A percentile compares a stretch with the other conserved stretches of the same genome.
Conservation (phyloP, 1,140 invertebrate genomes). For the Bombus difficillimus region DNA sequence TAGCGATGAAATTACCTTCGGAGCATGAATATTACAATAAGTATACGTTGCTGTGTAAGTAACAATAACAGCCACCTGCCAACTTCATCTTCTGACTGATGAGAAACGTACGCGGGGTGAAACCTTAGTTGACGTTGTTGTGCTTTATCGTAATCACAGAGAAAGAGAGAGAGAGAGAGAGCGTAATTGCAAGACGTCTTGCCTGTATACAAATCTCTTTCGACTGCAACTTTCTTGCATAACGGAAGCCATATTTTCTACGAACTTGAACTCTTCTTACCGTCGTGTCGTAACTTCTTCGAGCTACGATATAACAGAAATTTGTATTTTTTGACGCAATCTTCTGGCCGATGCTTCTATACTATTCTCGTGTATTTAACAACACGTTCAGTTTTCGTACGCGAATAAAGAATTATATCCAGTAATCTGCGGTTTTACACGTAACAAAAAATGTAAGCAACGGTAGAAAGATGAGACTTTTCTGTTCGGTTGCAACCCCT, state of each 20-base stretch:
- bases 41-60: neutral
- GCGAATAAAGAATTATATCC: too few species aligned
- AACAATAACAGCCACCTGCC: constrained; percentile 8
- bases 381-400: too few species aligned
- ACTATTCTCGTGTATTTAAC: too few species aligned
- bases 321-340: too few species aligned
- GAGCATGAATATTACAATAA: constrained; percentile 18
- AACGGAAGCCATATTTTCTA: too few species aligned
- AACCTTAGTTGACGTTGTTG: neutral
- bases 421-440: neutral
- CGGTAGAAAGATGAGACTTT: neutral
- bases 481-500: neutral
- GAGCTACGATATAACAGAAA: too few species aligned
- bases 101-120: neutral
- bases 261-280: too few species aligned
- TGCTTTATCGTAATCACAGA: neutral
- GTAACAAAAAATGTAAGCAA: neutral
- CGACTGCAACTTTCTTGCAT: neutral
- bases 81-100: constrained; percentile 18
- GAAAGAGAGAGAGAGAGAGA: too few species aligned
- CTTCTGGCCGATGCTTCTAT: too few species aligned
- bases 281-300: too few species aligned
- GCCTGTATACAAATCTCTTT: neutral
- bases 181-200: too few species aligned
- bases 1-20: neutral